A percentile compares a stretch with the other conserved stretches of the same genome.
phyloP scores from a whole-genome alignment of 1,140 invertebrate genomes.

The Apis laboriosa region DNA sequence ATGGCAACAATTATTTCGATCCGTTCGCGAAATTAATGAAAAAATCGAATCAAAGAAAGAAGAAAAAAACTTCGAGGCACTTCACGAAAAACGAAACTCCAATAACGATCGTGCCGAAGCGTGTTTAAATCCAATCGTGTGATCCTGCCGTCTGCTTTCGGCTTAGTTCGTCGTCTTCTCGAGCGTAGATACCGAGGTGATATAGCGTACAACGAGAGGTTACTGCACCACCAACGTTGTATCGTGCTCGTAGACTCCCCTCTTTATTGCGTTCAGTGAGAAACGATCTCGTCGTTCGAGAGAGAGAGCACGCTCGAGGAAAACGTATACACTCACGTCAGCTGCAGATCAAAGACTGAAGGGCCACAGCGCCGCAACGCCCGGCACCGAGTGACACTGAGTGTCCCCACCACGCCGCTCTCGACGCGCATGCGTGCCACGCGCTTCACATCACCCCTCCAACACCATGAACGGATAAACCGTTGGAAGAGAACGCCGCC shows the following conservation, averaged over 20 bases:
- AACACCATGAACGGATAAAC: neutral
- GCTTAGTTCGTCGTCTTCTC: neutral
- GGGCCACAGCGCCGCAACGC: slow-evolving; percentile 72
- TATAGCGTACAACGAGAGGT: neutral
- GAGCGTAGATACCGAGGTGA: neutral
- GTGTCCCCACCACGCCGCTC: slow-evolving; percentile 59
- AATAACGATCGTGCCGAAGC: neutral
- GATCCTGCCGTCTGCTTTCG: neutral
- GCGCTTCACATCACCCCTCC: slow-evolving; percentile 30
- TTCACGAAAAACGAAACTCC: neutral
- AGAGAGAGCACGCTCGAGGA: slow-evolving; percentile 42
- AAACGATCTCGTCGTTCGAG: slow-evolving; percentile 29
- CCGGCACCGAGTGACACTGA: slow-evolving; percentile 77
- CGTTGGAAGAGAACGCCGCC: slow-evolving; percentile 54
- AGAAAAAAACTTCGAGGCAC: neutral
- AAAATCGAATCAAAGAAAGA: neutral
- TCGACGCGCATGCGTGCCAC: slow-evolving; percentile 59
- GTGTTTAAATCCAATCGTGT: neutral
- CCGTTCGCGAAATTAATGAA: neutral
- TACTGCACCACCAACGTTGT: slow-evolving; percentile 11
- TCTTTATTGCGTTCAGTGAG: slow-evolving; percentile 25
- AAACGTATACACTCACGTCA: slow-evolving; percentile 54
- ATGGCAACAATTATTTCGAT: neutral
- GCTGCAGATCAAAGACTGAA: slow-evolving; percentile 72
- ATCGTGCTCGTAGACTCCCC: slow-evolving; percentile 2